Evolutionary conservation across 2,113 vertebrate species (phyloP).

Genomic region (Rhea pennata): DNA sequence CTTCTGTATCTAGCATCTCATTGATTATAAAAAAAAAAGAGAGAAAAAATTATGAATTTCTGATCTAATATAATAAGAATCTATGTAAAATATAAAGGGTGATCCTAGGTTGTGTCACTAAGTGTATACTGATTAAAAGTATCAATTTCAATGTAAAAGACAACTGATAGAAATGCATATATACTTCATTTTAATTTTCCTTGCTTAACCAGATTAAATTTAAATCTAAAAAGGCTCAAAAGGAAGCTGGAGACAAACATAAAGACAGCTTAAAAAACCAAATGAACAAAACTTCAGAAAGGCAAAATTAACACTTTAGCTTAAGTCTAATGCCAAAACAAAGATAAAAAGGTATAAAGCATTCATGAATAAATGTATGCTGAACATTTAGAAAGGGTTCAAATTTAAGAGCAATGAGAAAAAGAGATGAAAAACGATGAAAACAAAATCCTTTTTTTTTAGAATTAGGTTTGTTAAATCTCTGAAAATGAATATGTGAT

Average conservation of each 20-base stretch:
- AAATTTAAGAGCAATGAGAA: not conserved
- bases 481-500: not conserved
- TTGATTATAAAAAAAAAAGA: not conserved
- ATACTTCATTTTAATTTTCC: not conserved
- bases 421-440: not conserved
- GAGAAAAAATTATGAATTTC: not conserved
- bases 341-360: not conserved
- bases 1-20: not conserved
- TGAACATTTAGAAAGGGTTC: not conserved
- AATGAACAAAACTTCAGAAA: not conserved
- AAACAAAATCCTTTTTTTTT: not conserved
- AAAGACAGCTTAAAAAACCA: not conserved
- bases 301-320: not conserved
- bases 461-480: not conserved
- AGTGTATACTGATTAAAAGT: not conserved
- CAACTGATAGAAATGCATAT: not conserved
- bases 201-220: not conserved
- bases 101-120: not conserved
- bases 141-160: not conserved
- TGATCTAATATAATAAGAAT: not conserved
- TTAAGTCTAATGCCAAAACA: not conserved
- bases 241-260: not conserved
- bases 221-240: not conserved
- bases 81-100: not conserved
- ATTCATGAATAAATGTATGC: not conserved